Evolutionary conservation across 1,140 invertebrate genomes (phyloP).

Genomic region (Microplitis mediator): DNA sequence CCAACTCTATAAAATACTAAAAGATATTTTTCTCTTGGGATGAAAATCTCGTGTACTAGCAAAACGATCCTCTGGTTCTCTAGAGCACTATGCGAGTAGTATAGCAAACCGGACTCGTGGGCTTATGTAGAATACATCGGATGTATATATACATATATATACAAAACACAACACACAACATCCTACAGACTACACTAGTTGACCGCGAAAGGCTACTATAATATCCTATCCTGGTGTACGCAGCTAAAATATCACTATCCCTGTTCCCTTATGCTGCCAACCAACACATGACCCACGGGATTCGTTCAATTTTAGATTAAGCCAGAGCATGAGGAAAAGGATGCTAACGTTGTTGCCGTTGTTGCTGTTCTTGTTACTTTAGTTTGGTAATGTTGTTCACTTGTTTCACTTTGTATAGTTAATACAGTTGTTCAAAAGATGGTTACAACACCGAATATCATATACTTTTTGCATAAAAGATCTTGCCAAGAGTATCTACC

Average conservation of each 20-base stretch:
- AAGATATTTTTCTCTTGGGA: constrained; percentile 8
- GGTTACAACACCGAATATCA: background rate
- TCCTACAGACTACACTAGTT: background rate
- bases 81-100: no score
- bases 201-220: background rate
- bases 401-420: background rate
- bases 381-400: background rate
- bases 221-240: background rate
- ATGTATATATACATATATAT: background rate
- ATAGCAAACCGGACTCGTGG: background rate
- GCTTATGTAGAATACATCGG: constrained; percentile 6
- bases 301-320: constrained; percentile 51
- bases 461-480: background rate
- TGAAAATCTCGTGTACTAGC: background rate
- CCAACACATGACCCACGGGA: constrained; percentile 29
- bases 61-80: background rate
- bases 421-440: no score
- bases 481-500: background rate
- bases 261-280: background rate
- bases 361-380: background rate
- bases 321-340: constrained; percentile 11
- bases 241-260: background rate
- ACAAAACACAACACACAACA: no score
- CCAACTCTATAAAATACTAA: background rate
- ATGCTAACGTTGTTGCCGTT: background rate